These are phyloP conservation scores for Microctonus aethiopoides DNA, from an alignment of 2,888 invertebrate genomes.

Conservation along the genomic window DNA sequence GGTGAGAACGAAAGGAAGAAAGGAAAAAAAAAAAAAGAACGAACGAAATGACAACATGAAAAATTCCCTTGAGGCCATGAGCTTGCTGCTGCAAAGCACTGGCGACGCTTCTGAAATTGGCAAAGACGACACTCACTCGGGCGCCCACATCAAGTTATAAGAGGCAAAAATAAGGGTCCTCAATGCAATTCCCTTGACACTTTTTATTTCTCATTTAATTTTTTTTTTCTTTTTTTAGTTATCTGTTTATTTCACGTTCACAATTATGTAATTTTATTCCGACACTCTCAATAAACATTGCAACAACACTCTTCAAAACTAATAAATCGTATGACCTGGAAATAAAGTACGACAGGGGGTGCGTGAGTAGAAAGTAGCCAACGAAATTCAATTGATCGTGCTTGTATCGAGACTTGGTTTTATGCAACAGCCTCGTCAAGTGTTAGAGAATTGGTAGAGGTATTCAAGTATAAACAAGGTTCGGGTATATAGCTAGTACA, in stretches of 20 bases:
- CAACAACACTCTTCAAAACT: conserved; percentile 15
- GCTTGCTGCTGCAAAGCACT: conserved; percentile 8
- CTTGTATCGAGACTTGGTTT: neutral
- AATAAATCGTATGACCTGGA: conserved; percentile 13
- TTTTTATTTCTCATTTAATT: conserved; percentile 2
- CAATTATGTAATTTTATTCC: conserved; percentile 19
- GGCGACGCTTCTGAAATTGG: conserved; percentile 21
- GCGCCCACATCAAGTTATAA: no score
- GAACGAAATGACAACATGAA: conserved; percentile 25
- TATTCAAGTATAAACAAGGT: no score
- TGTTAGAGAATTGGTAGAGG: neutral
- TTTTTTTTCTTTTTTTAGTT: neutral
- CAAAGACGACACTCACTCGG: conserved; percentile 14
- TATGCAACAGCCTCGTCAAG: conserved; percentile 16
- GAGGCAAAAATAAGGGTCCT: conserved; percentile 24
- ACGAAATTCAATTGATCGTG: conserved; percentile 34
- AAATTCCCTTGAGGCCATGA: conserved; percentile 24
- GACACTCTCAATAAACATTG: conserved; percentile 18
- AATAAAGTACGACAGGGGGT: neutral
- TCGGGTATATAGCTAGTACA: no score
- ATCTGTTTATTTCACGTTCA: neutral
- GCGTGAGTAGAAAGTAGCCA: conserved; percentile 9
- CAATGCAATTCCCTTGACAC: conserved; percentile 20
- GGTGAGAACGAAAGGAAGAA: neutral
- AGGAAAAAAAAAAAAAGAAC: conserved; percentile 3